Percentiles rank a stretch among this genome's conserved stretches.
Conservation (phyloP, 92 coral and sea anemone genomes). For the Isaurus tuberculatus region DNA sequence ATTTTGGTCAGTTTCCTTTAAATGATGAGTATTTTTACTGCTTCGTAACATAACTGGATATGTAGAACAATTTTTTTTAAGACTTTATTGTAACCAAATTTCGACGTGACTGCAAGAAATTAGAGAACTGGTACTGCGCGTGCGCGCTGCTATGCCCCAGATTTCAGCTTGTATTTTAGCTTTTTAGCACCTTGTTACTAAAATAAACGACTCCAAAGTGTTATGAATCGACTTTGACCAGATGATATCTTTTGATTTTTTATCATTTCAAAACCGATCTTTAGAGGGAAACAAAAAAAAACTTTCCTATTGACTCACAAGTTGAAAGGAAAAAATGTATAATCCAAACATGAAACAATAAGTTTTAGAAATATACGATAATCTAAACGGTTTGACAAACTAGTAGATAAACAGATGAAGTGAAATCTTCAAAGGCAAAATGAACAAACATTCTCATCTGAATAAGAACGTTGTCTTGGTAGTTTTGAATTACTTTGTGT, state of each 20-base stretch:
- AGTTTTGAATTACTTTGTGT: not conserved
- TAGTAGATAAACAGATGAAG: not conserved
- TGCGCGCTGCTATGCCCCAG: not conserved
- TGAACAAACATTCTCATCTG: constrained; percentile 24
- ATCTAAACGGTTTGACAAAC: not conserved
- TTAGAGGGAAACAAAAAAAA: not conserved
- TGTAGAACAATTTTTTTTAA: too few species aligned
- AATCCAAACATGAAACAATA: not conserved
- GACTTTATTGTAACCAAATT: not conserved
- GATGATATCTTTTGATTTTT: not conserved
- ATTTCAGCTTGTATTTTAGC: not conserved
- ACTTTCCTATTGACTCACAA: too few species aligned
- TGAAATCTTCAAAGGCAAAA: not conserved
- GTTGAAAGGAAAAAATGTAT: not conserved
- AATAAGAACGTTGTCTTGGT: constrained; percentile 13
- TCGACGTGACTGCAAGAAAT: not conserved
- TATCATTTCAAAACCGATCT: not conserved
- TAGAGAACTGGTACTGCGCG: not conserved
- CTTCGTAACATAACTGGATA: not conserved
- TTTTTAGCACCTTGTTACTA: not conserved
- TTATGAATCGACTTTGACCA: not conserved
- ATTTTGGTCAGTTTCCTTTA: not conserved
- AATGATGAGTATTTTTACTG: not conserved
- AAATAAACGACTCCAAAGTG: constrained; percentile 10
- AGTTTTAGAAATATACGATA: not conserved